Evolutionary conservation across 2,113 vertebrate genomes (phyloP).

Genomic region (Lepisosteus oculatus): DNA sequence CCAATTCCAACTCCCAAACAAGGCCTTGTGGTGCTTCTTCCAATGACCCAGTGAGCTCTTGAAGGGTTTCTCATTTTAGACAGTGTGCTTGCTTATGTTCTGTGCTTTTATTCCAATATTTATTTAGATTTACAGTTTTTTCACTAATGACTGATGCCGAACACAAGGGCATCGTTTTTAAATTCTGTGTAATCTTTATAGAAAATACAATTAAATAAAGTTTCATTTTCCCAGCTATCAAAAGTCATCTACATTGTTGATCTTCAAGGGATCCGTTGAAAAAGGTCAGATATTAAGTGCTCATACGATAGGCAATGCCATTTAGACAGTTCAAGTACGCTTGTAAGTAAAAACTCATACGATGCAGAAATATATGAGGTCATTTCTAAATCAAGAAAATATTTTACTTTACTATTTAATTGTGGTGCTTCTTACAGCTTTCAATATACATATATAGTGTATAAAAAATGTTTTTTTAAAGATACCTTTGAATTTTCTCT

Average conservation of each 20-base stretch:
- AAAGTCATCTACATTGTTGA: constrained; percentile 2
- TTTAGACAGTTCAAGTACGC: constrained; percentile 24
- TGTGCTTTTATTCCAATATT: no score
- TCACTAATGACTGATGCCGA: neutral
- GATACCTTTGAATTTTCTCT: no score
- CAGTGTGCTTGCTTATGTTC: no score
- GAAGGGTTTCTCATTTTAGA: no score
- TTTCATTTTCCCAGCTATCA: constrained; percentile 16
- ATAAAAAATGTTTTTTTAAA: no score
- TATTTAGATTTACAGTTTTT: no score
- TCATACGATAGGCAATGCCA: constrained; percentile 18
- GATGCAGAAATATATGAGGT: constrained; percentile 18
- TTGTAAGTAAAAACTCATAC: constrained; percentile 15
- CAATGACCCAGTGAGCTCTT: no score
- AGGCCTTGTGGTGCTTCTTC: no score
- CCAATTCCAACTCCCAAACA: no score
- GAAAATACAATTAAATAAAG: constrained; percentile 2
- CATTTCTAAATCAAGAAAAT: constrained; percentile 5
- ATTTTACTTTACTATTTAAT: neutral
- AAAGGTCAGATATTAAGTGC: constrained; percentile 35
- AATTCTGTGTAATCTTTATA: constrained; percentile 11
- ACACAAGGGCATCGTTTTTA: constrained; percentile 5
- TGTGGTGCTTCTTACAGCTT: no score
- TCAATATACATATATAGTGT: no score
- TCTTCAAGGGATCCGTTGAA: constrained; percentile 15